A percentile compares a stretch with the other conserved stretches of the same genome.
Evolutionary conservation across 2,888 invertebrate genomes (phyloP).

Genomic region (Proisotoma minuta): DNA sequence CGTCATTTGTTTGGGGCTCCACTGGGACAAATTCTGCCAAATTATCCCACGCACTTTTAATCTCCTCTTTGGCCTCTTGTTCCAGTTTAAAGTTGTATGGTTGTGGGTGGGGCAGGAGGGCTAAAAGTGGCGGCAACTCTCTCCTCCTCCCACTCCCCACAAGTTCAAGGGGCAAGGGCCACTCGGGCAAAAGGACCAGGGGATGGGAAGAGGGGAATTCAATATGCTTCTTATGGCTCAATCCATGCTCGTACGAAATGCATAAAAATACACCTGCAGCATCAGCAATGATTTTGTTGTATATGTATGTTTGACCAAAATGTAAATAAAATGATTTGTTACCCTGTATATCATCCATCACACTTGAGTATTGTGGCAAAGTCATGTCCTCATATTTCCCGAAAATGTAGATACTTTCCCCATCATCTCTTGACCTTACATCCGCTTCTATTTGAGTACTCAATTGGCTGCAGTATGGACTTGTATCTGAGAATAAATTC

Average conservation of each 20-base stretch:
- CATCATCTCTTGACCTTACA: no score
- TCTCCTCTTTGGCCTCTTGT: neutral
- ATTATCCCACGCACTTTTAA: neutral
- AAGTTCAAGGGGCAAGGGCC: constrained; percentile 46
- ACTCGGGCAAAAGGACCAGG: constrained; percentile 44
- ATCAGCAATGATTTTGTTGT: constrained; percentile 6
- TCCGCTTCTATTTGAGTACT: no score
- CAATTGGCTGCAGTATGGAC: constrained; percentile 46
- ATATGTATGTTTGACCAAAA: neutral
- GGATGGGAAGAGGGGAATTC: constrained; percentile 28
- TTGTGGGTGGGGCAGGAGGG: neutral
- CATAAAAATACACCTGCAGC: constrained; percentile 44
- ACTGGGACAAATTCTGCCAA: neutral
- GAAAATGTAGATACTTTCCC: constrained; percentile 37
- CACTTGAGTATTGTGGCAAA: constrained; percentile 31
- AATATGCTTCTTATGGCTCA: constrained; percentile 44
- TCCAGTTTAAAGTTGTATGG: neutral
- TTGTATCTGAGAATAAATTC: constrained; percentile 33
- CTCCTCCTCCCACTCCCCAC: neutral
- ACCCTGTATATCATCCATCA: constrained; percentile 41
- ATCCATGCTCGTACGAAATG: constrained; percentile 44
- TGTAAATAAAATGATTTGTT: neutral
- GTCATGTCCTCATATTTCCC: constrained; percentile 45
- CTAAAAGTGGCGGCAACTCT: neutral
- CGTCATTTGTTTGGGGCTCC: neutral